Evolutionary conservation across 2,113 vertebrate species (phyloP), one percentile per base, ranked within the genome.

Genomic region (Poeciliopsis retropinna): DNA sequence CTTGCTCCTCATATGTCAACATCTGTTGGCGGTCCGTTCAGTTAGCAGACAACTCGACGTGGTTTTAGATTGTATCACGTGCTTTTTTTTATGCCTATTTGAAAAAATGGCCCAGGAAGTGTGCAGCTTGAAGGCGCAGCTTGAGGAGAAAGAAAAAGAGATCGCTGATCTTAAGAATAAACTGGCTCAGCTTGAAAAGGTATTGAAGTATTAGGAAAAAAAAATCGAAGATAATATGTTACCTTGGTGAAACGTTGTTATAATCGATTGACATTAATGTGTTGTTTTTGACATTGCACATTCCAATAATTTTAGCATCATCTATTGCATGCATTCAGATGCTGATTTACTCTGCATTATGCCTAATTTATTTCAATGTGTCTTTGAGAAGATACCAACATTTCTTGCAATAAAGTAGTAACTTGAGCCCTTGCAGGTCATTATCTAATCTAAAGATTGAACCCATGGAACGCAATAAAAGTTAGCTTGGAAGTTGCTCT

Each of bases 61-160:
- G 10, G 4, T 5, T 44, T 19, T 19, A 31, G 13, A 10, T 15
- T 17, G 13, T 44, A 32, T 19, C 12, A 41, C 6, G 4, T 30
- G 14, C 29, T 71, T 22, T 28, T 22, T 28, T 32, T 14, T 51
- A 7, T 28, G 9, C 5, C 39, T 17, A 9, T 1, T 14, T 25
- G 70, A 72, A 27, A 63, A 3, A 9, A 94, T 94, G 93, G 77
- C 84, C 1, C 39, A 93, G 4, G 91, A 93, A 32, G 31, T 89
- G 62, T 57, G 67, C 65, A 29, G 25, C 15, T 60, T 95, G 68
- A 94, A 92, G 73, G 76, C 79, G 17, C 81, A 87, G 71, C 92
- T 95, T 2, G 13, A 79, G 54, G 85, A 93, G 63, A 93, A 80
- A 82, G 95, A 95, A 28, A 78, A 61, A 15, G 94, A 95, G 80